Evolutionary conservation across 2,113 vertebrate species (phyloP).

Genomic region (Myrmecobius fasciatus): DNA sequence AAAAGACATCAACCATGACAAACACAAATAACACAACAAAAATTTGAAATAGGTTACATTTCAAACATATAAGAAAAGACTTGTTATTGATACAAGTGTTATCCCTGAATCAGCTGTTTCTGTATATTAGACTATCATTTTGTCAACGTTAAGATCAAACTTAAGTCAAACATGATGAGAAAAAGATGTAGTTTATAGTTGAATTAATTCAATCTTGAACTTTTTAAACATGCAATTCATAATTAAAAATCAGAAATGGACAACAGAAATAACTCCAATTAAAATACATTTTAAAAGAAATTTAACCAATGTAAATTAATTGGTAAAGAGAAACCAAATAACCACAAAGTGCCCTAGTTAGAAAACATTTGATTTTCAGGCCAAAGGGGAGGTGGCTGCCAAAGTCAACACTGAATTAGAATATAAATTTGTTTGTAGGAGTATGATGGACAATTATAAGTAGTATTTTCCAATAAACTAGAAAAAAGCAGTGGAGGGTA

Average conservation of each 20-base stretch:
- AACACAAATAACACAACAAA: not conserved
- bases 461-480: not conserved
- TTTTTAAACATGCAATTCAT: not conserved
- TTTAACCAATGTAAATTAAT: not conserved
- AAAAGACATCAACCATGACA: not conserved
- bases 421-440: not conserved
- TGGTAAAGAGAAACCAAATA: not conserved
- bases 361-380: not conserved
- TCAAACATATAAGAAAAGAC: not conserved
- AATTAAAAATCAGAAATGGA: not conserved
- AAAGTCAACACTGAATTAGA: not conserved
- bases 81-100: not conserved
- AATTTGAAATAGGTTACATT: not conserved
- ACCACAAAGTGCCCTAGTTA: not conserved
- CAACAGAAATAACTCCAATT: not conserved
- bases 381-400: not conserved
- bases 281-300: not conserved
- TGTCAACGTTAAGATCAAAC: not conserved
- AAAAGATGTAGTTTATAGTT: not conserved
- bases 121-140: not conserved
- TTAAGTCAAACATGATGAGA: not conserved
- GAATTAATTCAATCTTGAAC: not conserved
- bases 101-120: not conserved
- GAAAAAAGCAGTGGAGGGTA: not conserved
- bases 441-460: not conserved